Evolutionary conservation across 2,113 vertebrate genomes (phyloP).

Genomic region (Tringa solitaria): DNA sequence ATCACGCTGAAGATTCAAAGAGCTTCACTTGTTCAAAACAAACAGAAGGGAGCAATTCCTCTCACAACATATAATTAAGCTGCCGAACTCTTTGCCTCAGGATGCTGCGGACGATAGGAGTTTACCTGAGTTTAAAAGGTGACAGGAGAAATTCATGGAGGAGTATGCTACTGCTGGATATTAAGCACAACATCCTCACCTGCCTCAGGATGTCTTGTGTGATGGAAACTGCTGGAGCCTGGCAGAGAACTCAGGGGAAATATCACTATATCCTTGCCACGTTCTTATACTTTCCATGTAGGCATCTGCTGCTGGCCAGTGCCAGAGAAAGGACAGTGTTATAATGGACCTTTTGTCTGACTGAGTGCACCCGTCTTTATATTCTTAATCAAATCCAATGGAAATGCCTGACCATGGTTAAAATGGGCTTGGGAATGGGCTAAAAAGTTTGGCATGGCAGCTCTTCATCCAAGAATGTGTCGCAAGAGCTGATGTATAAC

Average conservation of each 20-base stretch:
- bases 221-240: not conserved
- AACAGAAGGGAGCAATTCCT: not conserved
- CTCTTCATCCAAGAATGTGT: not conserved
- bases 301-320: not conserved
- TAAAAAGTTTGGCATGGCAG: not conserved
- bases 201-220: not conserved
- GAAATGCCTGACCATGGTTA: not conserved
- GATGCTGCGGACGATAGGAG: not conserved
- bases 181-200: not conserved
- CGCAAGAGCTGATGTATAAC: not conserved
- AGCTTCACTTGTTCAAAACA: not conserved
- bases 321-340: not conserved
- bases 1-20: slow-evolving; percentile 28
- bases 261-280: not conserved
- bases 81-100: not conserved
- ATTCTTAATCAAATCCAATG: not conserved
- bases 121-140: not conserved
- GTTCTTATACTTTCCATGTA: not conserved
- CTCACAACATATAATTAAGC: not conserved
- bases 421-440: not conserved
- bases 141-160: not conserved
- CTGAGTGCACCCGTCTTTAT: not conserved
- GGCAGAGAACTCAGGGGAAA: not conserved
- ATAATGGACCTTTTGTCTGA: not conserved
- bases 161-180: not conserved